Base-by-base conservation (phyloP, 1,140 invertebrate genomes). In the Nasonia vitripennis region DNA sequence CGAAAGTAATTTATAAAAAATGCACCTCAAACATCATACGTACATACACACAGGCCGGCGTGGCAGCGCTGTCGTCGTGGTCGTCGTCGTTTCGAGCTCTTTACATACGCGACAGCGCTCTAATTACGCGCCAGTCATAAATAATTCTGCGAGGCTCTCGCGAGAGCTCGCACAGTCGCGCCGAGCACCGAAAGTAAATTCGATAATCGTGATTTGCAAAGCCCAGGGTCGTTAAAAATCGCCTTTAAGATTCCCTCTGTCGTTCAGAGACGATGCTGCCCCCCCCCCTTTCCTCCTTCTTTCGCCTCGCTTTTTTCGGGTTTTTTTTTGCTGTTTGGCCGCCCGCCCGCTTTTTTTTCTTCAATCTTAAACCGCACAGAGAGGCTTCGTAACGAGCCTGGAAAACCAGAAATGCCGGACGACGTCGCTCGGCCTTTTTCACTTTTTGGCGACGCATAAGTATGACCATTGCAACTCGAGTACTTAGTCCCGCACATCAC, bases 181-280 rank as follows among this genome's bases (percentile, higher is more conserved):
- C 70, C 41, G 41, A 45, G 75, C 41, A 70, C 81, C 85, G 75
- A 83, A 87, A 85, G 85, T 75, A 78, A 81, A 84, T 86, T 86
- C 73, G 83, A 82, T 74, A 83, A 87, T 81, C 82, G 73, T 74
- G 81, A 83, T 86, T 87, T 80, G 41, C 71, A 79, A 48, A 82
- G 85, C 68, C 87, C 85, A 78, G 84, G 74, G 73, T 45, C 83
- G 27, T 78, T 86, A 45, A 80, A 78, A 83, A 78, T 78, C 80
- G 34, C 12, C n/a, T 45, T 41, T 67, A 68, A 86, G 74, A 82
- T 55, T 71, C 83, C 83, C 88, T 87, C 77, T 88, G 81, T 89
- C 87, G 82, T 88, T 88, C 87, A 77, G 79, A 77, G 79, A 27
- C 51, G 51, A 55, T 20, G 23, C 34, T 75, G 55, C 45, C 1